Evolutionary conservation across 2,888 invertebrate genomes (phyloP).

Genomic region (Lymantria dispar): DNA sequence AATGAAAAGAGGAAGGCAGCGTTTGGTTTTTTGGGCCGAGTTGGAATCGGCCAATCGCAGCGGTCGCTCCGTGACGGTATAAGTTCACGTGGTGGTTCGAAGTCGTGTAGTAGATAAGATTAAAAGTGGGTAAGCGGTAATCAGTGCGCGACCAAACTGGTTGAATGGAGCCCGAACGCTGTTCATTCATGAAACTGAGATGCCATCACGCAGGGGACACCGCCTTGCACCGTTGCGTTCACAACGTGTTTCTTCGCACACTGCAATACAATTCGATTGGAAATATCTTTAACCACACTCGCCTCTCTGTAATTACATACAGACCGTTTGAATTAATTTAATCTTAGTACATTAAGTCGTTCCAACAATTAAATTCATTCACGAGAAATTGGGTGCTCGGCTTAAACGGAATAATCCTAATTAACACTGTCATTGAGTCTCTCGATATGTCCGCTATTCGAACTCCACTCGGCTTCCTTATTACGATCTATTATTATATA

Average conservation of each 20-base stretch:
- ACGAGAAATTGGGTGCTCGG: conserved; percentile 14
- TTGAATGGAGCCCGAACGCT: conserved; percentile 63
- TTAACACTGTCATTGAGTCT: conserved; percentile 21
- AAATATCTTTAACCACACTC: conserved; percentile 21
- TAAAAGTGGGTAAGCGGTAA: conserved; percentile 69
- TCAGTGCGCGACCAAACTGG: conserved; percentile 79
- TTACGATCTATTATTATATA: conserved; percentile 21
- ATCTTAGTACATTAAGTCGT: conserved; percentile 20
- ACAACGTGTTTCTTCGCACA: conserved; percentile 28
- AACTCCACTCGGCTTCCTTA: conserved; percentile 27
- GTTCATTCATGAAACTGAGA: conserved; percentile 73
- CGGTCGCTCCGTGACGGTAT: conserved; percentile 36
- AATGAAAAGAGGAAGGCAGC: conserved; percentile 75
- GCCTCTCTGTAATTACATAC: conserved; percentile 16
- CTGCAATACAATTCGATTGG: conserved; percentile 15
- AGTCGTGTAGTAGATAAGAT: conserved; percentile 74
- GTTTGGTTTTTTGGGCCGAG: conserved; percentile 64
- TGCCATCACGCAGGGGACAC: conserved; percentile 66
- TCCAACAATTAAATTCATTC: conserved; percentile 22
- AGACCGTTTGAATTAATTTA: conserved; percentile 23
- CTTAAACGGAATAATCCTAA: conserved; percentile 26
- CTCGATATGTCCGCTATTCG: conserved; percentile 40
- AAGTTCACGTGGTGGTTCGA: conserved; percentile 53
- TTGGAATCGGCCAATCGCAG: conserved; percentile 42
- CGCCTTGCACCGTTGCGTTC: conserved; percentile 6